Percentiles rank a stretch among this genome's conserved stretches.
These are phyloP conservation scores for Malurus leucopterus DNA, from an alignment of 2,797 vertebrate genomes.

Conservation along the genomic window DNA sequence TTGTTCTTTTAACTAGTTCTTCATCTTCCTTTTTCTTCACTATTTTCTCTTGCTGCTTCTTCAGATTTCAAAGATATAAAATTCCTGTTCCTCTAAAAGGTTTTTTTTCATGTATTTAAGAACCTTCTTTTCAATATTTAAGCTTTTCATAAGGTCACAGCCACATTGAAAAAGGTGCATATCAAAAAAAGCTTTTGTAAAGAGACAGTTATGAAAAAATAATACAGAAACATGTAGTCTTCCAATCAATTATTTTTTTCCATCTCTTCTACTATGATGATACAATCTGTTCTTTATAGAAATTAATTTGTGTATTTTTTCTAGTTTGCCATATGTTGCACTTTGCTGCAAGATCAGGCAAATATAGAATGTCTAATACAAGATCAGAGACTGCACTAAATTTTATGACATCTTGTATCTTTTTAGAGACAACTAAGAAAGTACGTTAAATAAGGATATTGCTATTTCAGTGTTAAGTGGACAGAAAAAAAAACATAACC, in stretches of 20 bases:
- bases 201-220: neutral
- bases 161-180: neutral
- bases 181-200: neutral
- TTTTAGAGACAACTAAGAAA: neutral
- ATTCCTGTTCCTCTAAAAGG: neutral
- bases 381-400: neutral
- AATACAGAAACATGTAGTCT: neutral
- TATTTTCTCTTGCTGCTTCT: neutral
- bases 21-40: neutral
- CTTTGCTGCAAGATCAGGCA: neutral
- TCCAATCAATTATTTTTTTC: neutral
- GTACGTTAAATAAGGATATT: neutral
- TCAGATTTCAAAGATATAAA: neutral
- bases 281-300: neutral
- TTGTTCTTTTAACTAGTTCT: neutral
- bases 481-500: neutral
- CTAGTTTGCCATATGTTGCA: neutral
- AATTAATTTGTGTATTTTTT: neutral
- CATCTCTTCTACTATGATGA: neutral
- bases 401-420: neutral
- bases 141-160: neutral
- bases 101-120: neutral
- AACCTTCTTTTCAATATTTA: neutral
- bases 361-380: neutral
- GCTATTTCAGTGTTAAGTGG: neutral